Conservation (phyloP, 2,888 invertebrate species). For the Machimus rusticus region DNA sequence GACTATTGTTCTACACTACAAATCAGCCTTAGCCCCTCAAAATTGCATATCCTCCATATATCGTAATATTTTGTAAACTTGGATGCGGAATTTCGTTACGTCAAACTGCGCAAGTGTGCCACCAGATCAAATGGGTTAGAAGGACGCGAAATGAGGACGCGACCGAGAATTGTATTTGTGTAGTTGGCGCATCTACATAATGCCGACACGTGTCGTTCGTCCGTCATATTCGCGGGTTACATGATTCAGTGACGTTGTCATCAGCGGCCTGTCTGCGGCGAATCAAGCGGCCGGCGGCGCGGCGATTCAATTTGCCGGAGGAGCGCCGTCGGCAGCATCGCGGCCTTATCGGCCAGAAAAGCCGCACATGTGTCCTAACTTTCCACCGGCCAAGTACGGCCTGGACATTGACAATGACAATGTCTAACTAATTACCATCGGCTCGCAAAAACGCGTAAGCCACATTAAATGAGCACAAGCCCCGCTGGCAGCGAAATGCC, state of each 20-base stretch:
- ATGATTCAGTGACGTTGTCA: conserved; percentile 23
- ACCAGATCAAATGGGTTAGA: background rate
- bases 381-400: conserved; percentile 37
- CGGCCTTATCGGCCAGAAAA: background rate
- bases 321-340: background rate
- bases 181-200: background rate
- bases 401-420: conserved; percentile 44
- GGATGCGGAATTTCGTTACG: background rate
- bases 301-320: background rate
- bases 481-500: background rate
- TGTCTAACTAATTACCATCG: conserved; percentile 45
- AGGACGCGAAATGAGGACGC: background rate
- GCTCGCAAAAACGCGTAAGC: conserved; percentile 34
- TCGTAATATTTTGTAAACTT: background rate
- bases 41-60: background rate
- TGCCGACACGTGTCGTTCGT: background rate
- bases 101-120: background rate
- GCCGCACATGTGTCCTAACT: background rate
- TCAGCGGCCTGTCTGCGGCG: background rate
- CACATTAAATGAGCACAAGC: conserved; percentile 29
- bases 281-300: background rate
- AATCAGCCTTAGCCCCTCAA: background rate
- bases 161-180: background rate
- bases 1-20: no score
- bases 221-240: background rate